A percentile compares a stretch with the other conserved stretches of the same genome.
These are phyloP conservation scores for Pseudorasbora parva DNA, from an alignment of 2,113 vertebrate species.

Conservation along the genomic window DNA sequence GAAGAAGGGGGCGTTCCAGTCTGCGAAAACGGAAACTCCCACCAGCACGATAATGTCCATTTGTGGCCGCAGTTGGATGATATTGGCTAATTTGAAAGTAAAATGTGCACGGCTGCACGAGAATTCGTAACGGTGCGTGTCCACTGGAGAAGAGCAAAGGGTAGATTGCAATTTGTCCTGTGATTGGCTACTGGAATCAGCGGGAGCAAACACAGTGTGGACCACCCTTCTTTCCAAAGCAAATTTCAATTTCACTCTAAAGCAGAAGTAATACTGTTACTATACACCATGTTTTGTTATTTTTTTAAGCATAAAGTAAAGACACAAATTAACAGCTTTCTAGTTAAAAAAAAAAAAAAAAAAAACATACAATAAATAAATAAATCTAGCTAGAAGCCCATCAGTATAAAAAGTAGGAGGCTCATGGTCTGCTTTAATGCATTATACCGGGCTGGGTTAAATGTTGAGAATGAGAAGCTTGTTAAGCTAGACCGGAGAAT, in stretches of 20 bases:
- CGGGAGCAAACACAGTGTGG: too few species aligned
- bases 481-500: constrained; percentile 51
- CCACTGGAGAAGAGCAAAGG: too few species aligned
- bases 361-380: neutral
- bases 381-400: constrained; percentile 24
- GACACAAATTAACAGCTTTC: neutral
- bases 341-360: constrained; percentile 11
- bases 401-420: constrained; percentile 38
- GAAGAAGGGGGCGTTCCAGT: too few species aligned
- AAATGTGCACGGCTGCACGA: too few species aligned
- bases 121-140: too few species aligned
- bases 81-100: too few species aligned
- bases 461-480: constrained; percentile 44
- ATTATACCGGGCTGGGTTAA: constrained; percentile 52
- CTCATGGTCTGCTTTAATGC: constrained; percentile 42
- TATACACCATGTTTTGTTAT: neutral
- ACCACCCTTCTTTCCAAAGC: too few species aligned
- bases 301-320: neutral
- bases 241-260: neutral
- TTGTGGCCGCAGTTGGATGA: too few species aligned
- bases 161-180: too few species aligned
- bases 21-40: too few species aligned
- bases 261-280: neutral
- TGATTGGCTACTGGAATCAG: too few species aligned
- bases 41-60: too few species aligned